These are phyloP conservation scores for Brachionus asplanchnoidis DNA, from an alignment of 1,140 invertebrate genomes.

Conservation along the genomic window DNA sequence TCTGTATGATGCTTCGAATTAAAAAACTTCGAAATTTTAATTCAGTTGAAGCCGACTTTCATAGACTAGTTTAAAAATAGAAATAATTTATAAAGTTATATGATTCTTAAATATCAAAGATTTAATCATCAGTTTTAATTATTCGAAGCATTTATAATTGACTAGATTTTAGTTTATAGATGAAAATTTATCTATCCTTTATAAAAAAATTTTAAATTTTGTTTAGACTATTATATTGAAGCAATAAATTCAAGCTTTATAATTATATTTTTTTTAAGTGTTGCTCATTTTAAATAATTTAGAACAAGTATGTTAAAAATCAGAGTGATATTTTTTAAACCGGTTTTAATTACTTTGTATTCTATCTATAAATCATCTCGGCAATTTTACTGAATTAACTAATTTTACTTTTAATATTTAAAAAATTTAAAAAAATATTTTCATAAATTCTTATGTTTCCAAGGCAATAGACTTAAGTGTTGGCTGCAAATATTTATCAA, in stretches of 20 bases:
- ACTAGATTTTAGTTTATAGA: no score
- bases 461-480: neutral
- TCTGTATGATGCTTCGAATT: neutral
- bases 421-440: neutral
- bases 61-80: neutral
- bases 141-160: neutral
- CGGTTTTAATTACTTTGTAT: no score
- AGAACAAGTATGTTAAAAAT: no score
- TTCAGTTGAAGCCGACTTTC: neutral
- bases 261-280: no score
- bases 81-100: neutral
- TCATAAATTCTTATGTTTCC: neutral
- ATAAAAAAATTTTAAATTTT: no score
- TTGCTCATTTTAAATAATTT: no score
- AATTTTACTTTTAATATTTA: neutral
- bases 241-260: no score
- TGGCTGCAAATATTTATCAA: neutral
- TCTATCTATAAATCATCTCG: no score
- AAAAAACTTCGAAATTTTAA: neutral
- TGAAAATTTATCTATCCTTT: no score
- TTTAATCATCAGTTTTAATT: neutral
- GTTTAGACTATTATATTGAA: no score
- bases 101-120: neutral
- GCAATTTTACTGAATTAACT: neutral
- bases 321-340: no score